phyloP scores from a whole-genome alignment of 1,140 invertebrate genomes.

The Frieseomelitta varia region DNA sequence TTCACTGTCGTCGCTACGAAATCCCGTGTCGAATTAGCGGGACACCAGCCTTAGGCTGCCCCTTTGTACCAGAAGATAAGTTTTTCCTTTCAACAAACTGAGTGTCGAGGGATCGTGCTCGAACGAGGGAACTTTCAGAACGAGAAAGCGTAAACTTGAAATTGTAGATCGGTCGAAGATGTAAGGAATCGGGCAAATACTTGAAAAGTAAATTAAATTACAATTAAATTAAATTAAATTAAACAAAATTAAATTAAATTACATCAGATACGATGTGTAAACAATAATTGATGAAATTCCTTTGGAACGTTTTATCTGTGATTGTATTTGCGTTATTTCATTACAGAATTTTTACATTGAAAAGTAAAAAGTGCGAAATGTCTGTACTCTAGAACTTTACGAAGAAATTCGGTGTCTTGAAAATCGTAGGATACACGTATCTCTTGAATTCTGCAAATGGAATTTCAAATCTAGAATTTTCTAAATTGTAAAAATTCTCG shows the following conservation, averaged over 20 bases:
- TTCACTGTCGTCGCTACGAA: conserved; percentile 14
- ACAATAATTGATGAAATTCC: too few species aligned
- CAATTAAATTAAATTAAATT: neutral
- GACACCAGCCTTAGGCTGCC: neutral
- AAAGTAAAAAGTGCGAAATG: neutral
- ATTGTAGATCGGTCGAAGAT: too few species aligned
- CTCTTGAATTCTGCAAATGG: too few species aligned
- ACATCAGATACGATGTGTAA: too few species aligned
- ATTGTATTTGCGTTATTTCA: too few species aligned
- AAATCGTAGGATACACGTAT: too few species aligned
- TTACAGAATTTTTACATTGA: neutral
- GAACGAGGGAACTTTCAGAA: neutral
- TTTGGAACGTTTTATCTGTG: neutral
- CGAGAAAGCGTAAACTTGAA: too few species aligned
- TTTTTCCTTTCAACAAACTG: neutral
- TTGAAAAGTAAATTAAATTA: neutral
- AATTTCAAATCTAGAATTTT: neutral
- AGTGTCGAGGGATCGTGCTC: neutral
- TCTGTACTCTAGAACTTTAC: neutral
- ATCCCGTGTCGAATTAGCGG: conserved; percentile 2
- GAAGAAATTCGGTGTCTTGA: too few species aligned
- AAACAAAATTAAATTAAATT: too few species aligned
- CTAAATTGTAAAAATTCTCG: neutral
- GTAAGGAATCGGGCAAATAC: neutral
- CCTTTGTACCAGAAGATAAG: neutral